phyloP scores from a whole-genome alignment of 2,113 vertebrate species.

The Tinamus guttatus region DNA sequence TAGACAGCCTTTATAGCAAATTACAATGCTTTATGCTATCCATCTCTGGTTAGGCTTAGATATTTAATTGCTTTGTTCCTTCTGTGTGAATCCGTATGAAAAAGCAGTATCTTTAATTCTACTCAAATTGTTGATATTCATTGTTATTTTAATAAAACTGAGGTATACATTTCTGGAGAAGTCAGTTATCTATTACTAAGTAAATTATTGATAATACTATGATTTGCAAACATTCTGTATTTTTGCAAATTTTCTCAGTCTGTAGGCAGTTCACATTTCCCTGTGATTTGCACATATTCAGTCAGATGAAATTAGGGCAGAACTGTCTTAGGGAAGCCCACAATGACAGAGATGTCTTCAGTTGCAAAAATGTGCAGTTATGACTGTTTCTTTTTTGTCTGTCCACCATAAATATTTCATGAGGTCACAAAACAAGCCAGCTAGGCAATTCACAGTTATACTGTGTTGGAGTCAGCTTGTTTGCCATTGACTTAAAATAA shows the following conservation, averaged over 20 bases:
- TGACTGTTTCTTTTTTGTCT: constrained; percentile 80
- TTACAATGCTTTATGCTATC: background rate
- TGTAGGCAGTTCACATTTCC: constrained; percentile 80
- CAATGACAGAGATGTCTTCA: constrained; percentile 86
- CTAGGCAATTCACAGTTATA: constrained; percentile 35
- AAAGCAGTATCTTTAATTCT: background rate
- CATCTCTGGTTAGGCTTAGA: background rate
- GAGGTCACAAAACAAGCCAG: constrained; percentile 81
- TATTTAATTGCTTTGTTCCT: background rate
- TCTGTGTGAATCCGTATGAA: background rate
- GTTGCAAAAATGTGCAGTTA: constrained; percentile 84
- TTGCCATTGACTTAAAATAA: background rate
- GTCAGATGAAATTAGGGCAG: constrained; percentile 95
- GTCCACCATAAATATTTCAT: constrained; percentile 92
- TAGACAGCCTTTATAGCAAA: background rate
- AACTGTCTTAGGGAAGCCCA: constrained; percentile 79
- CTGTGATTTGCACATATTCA: constrained; percentile 87
- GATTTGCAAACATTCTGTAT: constrained; percentile 87
- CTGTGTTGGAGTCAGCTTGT: background rate
- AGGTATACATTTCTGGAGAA: constrained; percentile 67
- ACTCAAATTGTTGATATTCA: background rate
- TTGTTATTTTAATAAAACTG: background rate
- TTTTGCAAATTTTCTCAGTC: constrained; percentile 73
- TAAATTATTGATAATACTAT: constrained; percentile 88
- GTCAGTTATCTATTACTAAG: constrained; percentile 69